Conservation (phyloP, 2,113 vertebrate species). For the Canis aureus region DNA sequence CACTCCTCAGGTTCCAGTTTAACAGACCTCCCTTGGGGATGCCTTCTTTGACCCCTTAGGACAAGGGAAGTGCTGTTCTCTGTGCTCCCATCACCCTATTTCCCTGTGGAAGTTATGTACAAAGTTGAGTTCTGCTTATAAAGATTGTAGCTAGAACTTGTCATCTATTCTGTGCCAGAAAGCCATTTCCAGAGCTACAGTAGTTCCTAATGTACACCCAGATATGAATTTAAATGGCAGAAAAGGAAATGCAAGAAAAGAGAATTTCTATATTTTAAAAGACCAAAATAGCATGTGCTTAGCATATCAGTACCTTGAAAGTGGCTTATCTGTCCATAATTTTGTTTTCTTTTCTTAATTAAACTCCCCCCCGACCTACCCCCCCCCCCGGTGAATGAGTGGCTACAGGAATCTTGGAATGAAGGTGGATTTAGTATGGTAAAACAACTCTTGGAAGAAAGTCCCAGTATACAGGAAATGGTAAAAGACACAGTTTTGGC, state of each 20-base stretch:
- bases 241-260: background rate
- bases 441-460: background rate
- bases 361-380: too few species aligned
- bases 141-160: background rate
- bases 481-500: background rate
- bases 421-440: background rate
- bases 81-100: background rate
- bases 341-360: constrained; percentile 31
- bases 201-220: background rate
- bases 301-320: background rate
- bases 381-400: background rate
- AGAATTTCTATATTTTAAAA: background rate
- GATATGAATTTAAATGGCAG: constrained; percentile 2
- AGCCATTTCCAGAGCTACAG: constrained; percentile 15
- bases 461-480: background rate
- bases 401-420: background rate
- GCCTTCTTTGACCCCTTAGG: background rate
- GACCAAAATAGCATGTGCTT: background rate
- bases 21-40: background rate
- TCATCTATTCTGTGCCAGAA: background rate
- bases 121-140: background rate
- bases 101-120: background rate
- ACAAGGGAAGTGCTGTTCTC: background rate
- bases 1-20: background rate
- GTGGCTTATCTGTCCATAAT: background rate